Evolutionary conservation across 2,113 vertebrate species (phyloP).

Genomic region (Bubo bubo): DNA sequence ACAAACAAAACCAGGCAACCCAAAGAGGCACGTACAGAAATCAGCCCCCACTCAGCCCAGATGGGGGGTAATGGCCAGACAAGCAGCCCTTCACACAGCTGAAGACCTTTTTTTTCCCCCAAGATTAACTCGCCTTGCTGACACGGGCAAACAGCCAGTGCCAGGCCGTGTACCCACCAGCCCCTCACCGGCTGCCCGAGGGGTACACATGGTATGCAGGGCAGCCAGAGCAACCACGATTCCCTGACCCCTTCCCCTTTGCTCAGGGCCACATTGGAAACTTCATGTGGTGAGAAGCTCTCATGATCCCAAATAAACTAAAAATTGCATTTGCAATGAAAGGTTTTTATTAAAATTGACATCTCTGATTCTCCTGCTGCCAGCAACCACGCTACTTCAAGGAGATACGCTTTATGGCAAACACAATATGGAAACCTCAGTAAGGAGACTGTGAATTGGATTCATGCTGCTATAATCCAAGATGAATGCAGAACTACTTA

Average conservation of each 20-base stretch:
- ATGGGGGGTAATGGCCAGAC: neutral
- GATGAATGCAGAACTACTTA: neutral
- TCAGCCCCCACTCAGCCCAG: too few species aligned
- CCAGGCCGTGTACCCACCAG: rapidly evolving
- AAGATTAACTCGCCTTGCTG: rapidly evolving
- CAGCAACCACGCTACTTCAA: neutral
- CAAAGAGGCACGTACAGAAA: rapidly evolving
- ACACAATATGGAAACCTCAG: neutral
- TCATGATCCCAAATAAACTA: neutral
- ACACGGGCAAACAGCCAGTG: rapidly evolving
- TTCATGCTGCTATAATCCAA: neutral
- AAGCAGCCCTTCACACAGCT: neutral
- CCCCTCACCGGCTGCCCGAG: rapidly evolving
- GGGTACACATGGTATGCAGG: rapidly evolving
- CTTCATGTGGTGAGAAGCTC: neutral
- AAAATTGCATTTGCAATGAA: neutral
- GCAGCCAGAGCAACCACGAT: rapidly evolving
- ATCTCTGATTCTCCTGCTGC: neutral
- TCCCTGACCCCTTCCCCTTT: neutral
- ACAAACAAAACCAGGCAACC: neutral
- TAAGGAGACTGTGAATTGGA: neutral
- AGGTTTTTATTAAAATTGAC: neutral
- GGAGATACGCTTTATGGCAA: neutral
- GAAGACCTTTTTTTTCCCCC: neutral
- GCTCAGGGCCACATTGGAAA: neutral